Conservation (phyloP, 1,140 invertebrate species). For the Saccostrea echinata region DNA sequence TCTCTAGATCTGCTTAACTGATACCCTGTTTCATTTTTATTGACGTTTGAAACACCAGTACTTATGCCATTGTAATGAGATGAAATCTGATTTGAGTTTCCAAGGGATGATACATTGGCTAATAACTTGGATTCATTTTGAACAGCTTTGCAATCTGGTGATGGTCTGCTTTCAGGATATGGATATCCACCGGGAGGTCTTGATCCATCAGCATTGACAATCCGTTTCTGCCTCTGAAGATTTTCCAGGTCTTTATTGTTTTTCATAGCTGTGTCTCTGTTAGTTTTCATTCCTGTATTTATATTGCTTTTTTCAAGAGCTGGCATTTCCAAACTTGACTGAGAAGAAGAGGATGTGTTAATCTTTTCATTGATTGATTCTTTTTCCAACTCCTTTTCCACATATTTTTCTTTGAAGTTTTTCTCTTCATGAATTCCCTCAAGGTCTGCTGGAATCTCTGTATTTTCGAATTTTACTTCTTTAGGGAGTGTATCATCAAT, state of each 20-base stretch:
- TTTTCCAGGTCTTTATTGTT: background rate
- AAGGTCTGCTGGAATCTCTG: background rate
- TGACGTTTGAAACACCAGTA: background rate
- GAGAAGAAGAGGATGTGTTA: conserved; percentile 9
- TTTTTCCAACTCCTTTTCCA: conserved; percentile 16
- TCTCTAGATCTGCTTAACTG: background rate
- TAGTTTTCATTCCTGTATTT: background rate
- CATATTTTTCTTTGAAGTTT: conserved; percentile 6
- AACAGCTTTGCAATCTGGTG: background rate
- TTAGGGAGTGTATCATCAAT: background rate
- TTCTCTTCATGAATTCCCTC: background rate
- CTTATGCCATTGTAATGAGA: background rate
- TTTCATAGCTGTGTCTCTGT: background rate
- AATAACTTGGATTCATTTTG: background rate
- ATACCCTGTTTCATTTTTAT: background rate
- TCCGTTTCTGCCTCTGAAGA: background rate
- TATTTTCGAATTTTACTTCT: background rate
- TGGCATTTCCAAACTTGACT: conserved; percentile 11
- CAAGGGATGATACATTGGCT: background rate
- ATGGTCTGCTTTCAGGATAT: background rate
- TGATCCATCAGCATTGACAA: background rate
- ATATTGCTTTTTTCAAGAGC: background rate
- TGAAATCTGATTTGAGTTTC: background rate
- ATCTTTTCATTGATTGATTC: background rate
- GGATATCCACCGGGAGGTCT: conserved; percentile 6